These are phyloP conservation scores for Rhizoglyphus robini DNA, from an alignment of 1,140 invertebrate species.

Conservation along the genomic window DNA sequence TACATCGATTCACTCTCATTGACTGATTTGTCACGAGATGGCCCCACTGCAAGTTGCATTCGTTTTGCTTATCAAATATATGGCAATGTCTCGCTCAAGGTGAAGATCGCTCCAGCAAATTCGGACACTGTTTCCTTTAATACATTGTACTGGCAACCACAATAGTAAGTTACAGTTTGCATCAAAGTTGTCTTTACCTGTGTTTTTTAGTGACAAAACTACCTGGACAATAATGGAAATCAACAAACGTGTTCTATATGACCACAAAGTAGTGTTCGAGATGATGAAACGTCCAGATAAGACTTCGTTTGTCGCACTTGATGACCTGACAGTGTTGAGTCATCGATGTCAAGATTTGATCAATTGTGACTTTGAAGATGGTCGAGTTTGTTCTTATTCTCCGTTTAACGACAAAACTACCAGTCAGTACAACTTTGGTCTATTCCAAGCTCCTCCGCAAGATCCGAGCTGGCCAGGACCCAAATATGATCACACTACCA, in stretches of 20 bases:
- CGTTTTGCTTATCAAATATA: constrained; percentile 9
- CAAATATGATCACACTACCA: not conserved
- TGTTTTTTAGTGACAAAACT: not conserved
- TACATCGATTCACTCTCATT: not conserved
- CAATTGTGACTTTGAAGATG: constrained; percentile 24
- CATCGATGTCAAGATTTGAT: not conserved
- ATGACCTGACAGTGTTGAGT: constrained; percentile 23
- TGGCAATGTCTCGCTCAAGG: not conserved
- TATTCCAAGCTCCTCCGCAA: not conserved
- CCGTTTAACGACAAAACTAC: not conserved
- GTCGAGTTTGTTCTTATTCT: constrained; percentile 4
- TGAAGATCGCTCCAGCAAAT: not conserved
- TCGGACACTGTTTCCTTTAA: not conserved
- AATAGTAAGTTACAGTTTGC: too few species aligned
- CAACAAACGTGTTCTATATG: not conserved
- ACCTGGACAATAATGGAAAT: not conserved
- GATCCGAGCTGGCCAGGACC: constrained; percentile 7
- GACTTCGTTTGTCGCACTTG: constrained; percentile 22
- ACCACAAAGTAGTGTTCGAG: not conserved
- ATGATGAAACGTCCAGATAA: not conserved
- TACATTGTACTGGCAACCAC: not conserved
- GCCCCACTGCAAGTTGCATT: not conserved
- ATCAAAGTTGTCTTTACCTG: not conserved
- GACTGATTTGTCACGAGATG: not conserved
- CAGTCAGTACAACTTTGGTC: not conserved